Evolutionary conservation across 2,797 vertebrate genomes (phyloP).

Genomic region (Chanos chanos): DNA sequence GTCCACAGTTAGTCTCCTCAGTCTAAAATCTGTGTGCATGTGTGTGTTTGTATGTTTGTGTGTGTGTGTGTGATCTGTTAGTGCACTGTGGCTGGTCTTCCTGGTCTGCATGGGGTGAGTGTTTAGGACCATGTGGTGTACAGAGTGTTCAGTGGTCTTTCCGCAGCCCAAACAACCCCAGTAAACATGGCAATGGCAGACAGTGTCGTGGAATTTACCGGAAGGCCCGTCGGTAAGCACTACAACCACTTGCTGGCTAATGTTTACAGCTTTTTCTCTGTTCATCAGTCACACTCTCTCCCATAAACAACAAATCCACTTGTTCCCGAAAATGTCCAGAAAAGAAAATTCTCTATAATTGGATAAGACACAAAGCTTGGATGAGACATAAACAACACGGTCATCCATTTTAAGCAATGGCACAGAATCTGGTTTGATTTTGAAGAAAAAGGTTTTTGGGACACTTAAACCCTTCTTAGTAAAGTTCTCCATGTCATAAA

Average conservation of each 20-base stretch:
- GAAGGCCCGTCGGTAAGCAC: conserved; percentile 81
- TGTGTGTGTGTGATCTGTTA: conserved; percentile 42
- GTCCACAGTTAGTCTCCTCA: too few relatives aligned
- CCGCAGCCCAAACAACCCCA: conserved; percentile 86
- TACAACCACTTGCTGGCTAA: background rate
- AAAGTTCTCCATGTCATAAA: too few relatives aligned
- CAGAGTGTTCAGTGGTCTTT: conserved; percentile 94
- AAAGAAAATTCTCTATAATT: too few relatives aligned
- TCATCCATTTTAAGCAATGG: too few relatives aligned
- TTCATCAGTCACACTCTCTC: too few relatives aligned
- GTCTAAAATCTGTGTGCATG: background rate
- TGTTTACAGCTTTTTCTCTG: background rate
- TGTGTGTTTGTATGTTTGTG: background rate
- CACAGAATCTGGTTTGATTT: too few relatives aligned
- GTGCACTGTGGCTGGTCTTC: conserved; percentile 89
- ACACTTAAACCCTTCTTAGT: too few relatives aligned
- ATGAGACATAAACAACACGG: too few relatives aligned
- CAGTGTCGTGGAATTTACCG: conserved; percentile 83
- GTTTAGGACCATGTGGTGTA: conserved; percentile 82
- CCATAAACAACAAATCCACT: background rate
- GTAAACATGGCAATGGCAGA: conserved; percentile 65
- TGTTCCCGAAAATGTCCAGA: too few relatives aligned
- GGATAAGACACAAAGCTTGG: too few relatives aligned
- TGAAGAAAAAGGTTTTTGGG: too few relatives aligned
- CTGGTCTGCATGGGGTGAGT: conserved; percentile 89